These are phyloP conservation scores for Marmota monax DNA, from an alignment of 2,113 vertebrate species.

Conservation along the genomic window DNA sequence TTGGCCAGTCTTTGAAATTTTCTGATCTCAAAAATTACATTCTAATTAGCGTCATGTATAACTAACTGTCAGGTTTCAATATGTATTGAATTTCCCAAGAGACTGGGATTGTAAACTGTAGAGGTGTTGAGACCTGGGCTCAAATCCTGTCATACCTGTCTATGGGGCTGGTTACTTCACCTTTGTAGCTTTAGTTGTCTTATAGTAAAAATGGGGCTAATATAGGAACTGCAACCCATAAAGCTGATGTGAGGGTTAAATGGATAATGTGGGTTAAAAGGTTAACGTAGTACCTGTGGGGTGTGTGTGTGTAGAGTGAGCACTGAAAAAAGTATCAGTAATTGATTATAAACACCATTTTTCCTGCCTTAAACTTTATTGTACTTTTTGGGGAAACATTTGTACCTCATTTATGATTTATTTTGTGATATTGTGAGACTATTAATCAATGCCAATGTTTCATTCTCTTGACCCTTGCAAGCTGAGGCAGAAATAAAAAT, in stretches of 20 bases:
- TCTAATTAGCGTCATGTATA: neutral
- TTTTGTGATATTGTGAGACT: neutral
- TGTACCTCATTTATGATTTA: conserved; percentile 11
- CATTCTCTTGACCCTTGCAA: neutral
- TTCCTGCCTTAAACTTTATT: conserved; percentile 17
- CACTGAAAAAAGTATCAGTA: neutral
- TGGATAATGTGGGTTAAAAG: neutral
- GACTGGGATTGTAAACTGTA: neutral
- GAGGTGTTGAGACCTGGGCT: neutral
- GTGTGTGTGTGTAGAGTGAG: neutral
- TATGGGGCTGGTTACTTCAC: neutral
- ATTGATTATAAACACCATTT: neutral
- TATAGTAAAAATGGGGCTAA: neutral
- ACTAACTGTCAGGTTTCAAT: neutral
- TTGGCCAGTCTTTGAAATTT: conserved; percentile 33
- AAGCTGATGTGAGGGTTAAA: neutral
- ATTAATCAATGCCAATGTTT: neutral
- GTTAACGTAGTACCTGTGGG: neutral
- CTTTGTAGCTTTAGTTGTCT: neutral
- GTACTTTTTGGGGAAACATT: neutral
- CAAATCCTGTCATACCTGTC: neutral
- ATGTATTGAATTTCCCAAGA: neutral
- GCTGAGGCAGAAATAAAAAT: conserved; percentile 21
- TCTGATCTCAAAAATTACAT: conserved; percentile 46
- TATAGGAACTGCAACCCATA: neutral